Evolutionary conservation across 1,140 invertebrate genomes (phyloP).

Genomic region (Drosophila leontia): DNA sequence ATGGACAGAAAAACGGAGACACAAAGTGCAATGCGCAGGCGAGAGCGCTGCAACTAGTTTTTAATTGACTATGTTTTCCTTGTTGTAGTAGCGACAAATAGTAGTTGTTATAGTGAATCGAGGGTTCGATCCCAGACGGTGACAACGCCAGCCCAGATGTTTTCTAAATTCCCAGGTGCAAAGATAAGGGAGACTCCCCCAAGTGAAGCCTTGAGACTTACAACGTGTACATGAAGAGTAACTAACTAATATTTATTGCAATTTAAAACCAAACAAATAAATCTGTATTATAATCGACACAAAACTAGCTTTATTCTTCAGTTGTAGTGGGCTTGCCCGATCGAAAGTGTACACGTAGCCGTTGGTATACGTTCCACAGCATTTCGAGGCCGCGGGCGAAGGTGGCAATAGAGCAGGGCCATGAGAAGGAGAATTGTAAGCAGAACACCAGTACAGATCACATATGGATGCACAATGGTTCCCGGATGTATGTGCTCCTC

Average conservation of each 20-base stretch:
- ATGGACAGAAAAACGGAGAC: slow-evolving; percentile 13
- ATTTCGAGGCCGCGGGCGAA: background rate
- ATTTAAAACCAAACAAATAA: slow-evolving; percentile 70
- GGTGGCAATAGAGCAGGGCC: background rate
- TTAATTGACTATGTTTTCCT: slow-evolving; percentile 70
- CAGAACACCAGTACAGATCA: background rate
- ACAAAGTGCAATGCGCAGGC: slow-evolving; percentile 53
- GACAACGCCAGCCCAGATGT: slow-evolving; percentile 10
- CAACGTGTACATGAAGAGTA: slow-evolving; percentile 65
- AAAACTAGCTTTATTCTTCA: background rate
- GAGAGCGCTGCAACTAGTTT: slow-evolving; percentile 43
- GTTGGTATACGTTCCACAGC: background rate
- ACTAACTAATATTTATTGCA: slow-evolving; percentile 80
- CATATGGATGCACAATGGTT: background rate
- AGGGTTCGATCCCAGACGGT: slow-evolving; percentile 11
- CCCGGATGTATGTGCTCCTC: background rate
- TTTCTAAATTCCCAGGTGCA: slow-evolving; percentile 59
- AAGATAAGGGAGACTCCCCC: slow-evolving; percentile 34
- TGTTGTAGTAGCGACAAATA: slow-evolving; percentile 52
- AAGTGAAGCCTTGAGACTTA: slow-evolving; percentile 75
- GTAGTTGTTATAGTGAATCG: slow-evolving; percentile 37
- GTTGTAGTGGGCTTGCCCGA: background rate
- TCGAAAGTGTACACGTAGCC: background rate
- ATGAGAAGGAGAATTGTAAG: background rate
- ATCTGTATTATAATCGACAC: slow-evolving; percentile 72